Base-by-base conservation (phyloP, 2,888 invertebrate genomes). In the Prosopocoilus inquinatus region DNA sequence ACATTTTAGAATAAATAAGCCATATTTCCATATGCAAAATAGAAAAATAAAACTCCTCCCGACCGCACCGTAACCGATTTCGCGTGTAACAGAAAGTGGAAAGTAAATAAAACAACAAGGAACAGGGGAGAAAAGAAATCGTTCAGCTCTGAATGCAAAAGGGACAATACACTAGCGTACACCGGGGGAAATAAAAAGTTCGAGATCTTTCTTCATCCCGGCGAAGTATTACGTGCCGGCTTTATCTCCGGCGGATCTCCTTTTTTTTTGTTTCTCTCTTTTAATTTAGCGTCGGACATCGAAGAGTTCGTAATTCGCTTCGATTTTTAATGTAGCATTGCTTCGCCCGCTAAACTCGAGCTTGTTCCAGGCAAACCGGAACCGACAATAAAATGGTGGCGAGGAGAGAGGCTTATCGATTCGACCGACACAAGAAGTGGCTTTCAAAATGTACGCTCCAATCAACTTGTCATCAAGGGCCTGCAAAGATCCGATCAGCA, bases 361-460 rank as follows among this genome's bases (percentile, higher is more conserved):
- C 20, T 53, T 50, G 58, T 78, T 77, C 13, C 77, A 90, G 90
- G 90, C 64, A 84, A 83, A 62, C 91, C 91, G 9, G 81, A 83
- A 52, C 90, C 91, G 9, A 80, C 81, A 55, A 85, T 91, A 57
- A 84, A 84, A 65, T 91, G 91, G 91, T 89, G 88, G 84, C 81
- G 87, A 62, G 88, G 87, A 68, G 86, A 82, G 53, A 80, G 79
- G 47, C 78, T 87, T 43, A 75, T 87, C 43, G 86, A 87, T 64
- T 83, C 85, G 3, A 79, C 79, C 46, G 84, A 83, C 68, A 80
- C 79, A 34, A 76, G 78, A 11, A 78, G 78, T 34, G 79, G 78
- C 13, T 80, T 78, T 58, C 76, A 77, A 60, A 78, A 75, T 65
- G 79, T 81, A 61, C 81, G 82, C 67, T 81, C 81, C 65, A 86